These are phyloP conservation scores for Sinocyclocheilus anshuiensis DNA, from an alignment of 2,113 vertebrate species.

Conservation along the genomic window DNA sequence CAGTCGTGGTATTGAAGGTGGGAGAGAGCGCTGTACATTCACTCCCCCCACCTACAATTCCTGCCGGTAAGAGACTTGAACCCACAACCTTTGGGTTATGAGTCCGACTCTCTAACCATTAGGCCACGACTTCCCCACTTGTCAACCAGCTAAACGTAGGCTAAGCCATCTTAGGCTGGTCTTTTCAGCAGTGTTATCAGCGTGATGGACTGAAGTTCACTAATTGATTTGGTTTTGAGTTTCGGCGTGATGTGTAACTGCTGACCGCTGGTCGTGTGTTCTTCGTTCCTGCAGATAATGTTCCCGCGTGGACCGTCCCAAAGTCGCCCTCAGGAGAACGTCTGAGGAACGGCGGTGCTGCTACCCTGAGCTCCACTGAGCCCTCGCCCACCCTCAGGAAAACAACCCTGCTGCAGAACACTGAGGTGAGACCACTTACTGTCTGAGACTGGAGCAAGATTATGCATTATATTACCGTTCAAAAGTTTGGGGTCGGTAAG, in stretches of 20 bases:
- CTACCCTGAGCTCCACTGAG: constrained; percentile 81
- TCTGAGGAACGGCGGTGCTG: constrained; percentile 84
- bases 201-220: background rate
- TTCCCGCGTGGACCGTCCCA: constrained; percentile 87
- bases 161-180: background rate
- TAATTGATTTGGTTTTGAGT: background rate
- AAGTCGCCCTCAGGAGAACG: constrained; percentile 86
- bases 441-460: no score
- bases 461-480: no score
- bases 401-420: constrained; percentile 67
- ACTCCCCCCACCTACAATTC: no score
- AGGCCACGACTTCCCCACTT: no score
- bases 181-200: background rate
- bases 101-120: no score
- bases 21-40: no score
- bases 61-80: no score
- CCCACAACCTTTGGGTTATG: no score
- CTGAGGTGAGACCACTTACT: constrained; percentile 77
- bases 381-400: constrained; percentile 79
- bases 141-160: background rate
- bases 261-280: background rate
- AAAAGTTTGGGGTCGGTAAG: no score
- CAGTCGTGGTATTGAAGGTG: no score
- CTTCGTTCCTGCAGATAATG: constrained; percentile 79
- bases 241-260: background rate